These are phyloP conservation scores for Meloidogyne chitwoodi DNA, from an alignment of 1,140 invertebrate genomes.

Conservation along the genomic window DNA sequence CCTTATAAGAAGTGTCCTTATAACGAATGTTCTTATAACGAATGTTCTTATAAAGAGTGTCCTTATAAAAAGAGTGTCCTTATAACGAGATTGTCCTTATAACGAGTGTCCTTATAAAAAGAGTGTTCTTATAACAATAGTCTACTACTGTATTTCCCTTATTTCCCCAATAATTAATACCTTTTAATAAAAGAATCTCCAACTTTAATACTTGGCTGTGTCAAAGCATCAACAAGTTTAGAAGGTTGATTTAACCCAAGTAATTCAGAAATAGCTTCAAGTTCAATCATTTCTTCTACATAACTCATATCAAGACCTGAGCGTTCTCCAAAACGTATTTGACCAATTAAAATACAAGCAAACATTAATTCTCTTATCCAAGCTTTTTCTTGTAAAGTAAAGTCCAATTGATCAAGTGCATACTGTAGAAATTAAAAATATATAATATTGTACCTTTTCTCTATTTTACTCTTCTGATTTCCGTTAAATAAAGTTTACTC, in stretches of 20 bases:
- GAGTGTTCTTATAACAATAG: no score
- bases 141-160: no score
- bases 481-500: no score
- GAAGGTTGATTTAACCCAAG: conserved; percentile 65
- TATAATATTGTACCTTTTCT: no score
- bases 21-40: no score
- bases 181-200: conserved; percentile 11
- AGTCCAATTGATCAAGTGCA: conserved; percentile 94
- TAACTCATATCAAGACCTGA: conserved; percentile 98
- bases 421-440: conserved; percentile 67
- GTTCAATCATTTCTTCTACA: conserved; percentile 76
- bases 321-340: conserved; percentile 96
- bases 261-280: conserved; percentile 61
- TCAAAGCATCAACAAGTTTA: conserved; percentile 65
- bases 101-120: no score
- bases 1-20: no score
- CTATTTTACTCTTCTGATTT: no score
- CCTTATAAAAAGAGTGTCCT: no score
- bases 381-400: conserved; percentile 87
- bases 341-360: conserved; percentile 85
- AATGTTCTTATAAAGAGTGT: no score
- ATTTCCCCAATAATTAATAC: background rate
- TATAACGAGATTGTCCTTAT: no score
- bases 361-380: conserved; percentile 93
- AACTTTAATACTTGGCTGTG: conserved; percentile 35